Conservation (phyloP, 2,113 vertebrate genomes). For the Pagrus major region DNA sequence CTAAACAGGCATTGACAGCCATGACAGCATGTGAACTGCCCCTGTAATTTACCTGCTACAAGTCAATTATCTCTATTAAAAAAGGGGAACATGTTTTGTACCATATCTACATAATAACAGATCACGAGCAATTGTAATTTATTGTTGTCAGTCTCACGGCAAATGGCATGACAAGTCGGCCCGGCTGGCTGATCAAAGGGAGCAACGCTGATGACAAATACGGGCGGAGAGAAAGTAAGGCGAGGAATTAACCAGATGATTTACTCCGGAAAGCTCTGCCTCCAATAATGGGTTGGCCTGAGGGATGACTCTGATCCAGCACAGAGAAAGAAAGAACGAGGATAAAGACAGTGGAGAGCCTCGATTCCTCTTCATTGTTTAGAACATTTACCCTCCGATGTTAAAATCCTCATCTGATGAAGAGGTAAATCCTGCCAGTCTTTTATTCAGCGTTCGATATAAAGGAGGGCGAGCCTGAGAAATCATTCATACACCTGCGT, state of each 20-base stretch:
- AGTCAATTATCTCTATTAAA: conserved; percentile 71
- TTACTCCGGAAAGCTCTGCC: conserved; percentile 68
- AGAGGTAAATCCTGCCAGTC: conserved; percentile 59
- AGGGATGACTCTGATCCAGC: conserved; percentile 61
- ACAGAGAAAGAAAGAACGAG: conserved; percentile 39
- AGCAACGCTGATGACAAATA: conserved; percentile 64
- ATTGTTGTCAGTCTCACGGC: conserved; percentile 58
- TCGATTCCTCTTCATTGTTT: conserved; percentile 61
- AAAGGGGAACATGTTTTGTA: conserved; percentile 57
- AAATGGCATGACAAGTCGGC: conserved; percentile 47
- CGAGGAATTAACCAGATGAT: conserved; percentile 72
- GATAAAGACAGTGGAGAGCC: conserved; percentile 52
- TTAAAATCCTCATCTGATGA: conserved; percentile 58
- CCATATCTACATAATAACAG: conserved; percentile 60
- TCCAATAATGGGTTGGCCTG: conserved; percentile 65
- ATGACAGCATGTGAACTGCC: conserved; percentile 47
- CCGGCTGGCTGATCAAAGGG: conserved; percentile 63
- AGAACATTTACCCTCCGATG: conserved; percentile 45
- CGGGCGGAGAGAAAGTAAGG: conserved; percentile 57
- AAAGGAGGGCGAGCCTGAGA: conserved; percentile 53
- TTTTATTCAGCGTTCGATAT: conserved; percentile 50
- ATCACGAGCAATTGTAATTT: conserved; percentile 57
- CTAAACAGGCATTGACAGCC: conserved; percentile 44
- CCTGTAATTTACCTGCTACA: conserved; percentile 69
- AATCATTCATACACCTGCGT: conserved; percentile 58